Evolutionary conservation across 2,888 invertebrate genomes (phyloP).

Genomic region (Dorcus parallelipipedus): DNA sequence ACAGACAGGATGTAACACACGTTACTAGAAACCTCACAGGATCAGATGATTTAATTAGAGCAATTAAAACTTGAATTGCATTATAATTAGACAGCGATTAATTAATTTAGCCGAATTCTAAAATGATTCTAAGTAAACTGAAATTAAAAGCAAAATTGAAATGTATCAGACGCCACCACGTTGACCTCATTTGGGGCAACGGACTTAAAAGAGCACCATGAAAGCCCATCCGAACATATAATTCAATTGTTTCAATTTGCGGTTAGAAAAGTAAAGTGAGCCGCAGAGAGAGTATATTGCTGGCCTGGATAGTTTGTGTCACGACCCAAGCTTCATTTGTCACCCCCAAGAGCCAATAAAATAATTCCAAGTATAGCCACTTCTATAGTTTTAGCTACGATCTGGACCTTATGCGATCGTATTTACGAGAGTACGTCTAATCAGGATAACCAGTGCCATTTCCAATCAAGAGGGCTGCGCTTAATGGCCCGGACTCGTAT

Average conservation of each 20-base stretch:
- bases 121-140: too few relatives aligned
- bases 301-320: slow-evolving; percentile 45
- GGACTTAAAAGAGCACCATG: too few relatives aligned
- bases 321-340: slow-evolving; percentile 51
- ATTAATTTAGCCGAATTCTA: too few relatives aligned
- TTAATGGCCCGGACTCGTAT: slow-evolving; percentile 35
- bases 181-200: too few relatives aligned
- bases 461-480: slow-evolving; percentile 48
- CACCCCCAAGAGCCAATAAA: slow-evolving; percentile 49
- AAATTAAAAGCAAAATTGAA: too few relatives aligned
- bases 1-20: too few relatives aligned
- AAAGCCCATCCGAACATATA: slow-evolving; percentile 1
- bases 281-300: slow-evolving; percentile 23
- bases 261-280: slow-evolving; percentile 15
- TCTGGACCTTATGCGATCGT: slow-evolving; percentile 44
- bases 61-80: too few relatives aligned
- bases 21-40: too few relatives aligned
- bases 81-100: too few relatives aligned
- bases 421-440: slow-evolving; percentile 39
- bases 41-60: too few relatives aligned
- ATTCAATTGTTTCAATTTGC: slow-evolving; percentile 18
- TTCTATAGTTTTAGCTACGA: slow-evolving; percentile 36
- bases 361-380: slow-evolving; percentile 46
- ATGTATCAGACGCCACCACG: too few relatives aligned
- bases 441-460: slow-evolving; percentile 41